phyloP scores from a whole-genome alignment of 2,888 invertebrate species.

The Habrosyne pyritoides region DNA sequence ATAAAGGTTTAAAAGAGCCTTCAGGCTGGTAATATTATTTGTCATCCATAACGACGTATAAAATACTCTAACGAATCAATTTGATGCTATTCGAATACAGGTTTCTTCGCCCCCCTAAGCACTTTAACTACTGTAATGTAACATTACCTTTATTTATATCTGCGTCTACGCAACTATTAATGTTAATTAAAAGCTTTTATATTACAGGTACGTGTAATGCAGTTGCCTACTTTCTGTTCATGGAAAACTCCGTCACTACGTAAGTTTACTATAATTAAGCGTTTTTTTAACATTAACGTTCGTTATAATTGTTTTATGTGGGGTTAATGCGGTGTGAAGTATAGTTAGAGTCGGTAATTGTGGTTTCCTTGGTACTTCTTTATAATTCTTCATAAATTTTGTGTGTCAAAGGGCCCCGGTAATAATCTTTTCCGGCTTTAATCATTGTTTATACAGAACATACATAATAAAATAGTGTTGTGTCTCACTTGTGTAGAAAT shows the following conservation, averaged over 20 bases:
- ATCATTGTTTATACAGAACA: background rate
- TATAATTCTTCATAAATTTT: constrained; percentile 5
- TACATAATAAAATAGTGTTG: background rate
- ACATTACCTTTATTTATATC: constrained; percentile 2
- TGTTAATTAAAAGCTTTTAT: constrained; percentile 4
- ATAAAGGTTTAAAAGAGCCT: background rate
- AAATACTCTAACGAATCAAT: background rate
- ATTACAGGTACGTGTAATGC: constrained; percentile 7
- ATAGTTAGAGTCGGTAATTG: constrained; percentile 10
- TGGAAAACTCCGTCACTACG: constrained; percentile 1
- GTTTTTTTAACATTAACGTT: constrained; percentile 10
- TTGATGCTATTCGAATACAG: background rate
- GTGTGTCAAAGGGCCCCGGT: constrained; percentile 3
- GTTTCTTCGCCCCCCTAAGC: background rate
- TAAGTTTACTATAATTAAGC: constrained; percentile 8
- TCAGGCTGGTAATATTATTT: background rate
- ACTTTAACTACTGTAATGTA: background rate
- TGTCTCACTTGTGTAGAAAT: background rate
- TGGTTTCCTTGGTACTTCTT: constrained; percentile 6
- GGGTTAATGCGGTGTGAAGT: constrained; percentile 14
- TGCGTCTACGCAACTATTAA: constrained; percentile 4
- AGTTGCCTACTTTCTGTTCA: background rate
- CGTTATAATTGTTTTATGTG: constrained; percentile 10
- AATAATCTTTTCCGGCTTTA: background rate
- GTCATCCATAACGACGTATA: background rate